Base-by-base conservation (phyloP, 1,140 invertebrate species). In the Tetramorium alpestre region DNA sequence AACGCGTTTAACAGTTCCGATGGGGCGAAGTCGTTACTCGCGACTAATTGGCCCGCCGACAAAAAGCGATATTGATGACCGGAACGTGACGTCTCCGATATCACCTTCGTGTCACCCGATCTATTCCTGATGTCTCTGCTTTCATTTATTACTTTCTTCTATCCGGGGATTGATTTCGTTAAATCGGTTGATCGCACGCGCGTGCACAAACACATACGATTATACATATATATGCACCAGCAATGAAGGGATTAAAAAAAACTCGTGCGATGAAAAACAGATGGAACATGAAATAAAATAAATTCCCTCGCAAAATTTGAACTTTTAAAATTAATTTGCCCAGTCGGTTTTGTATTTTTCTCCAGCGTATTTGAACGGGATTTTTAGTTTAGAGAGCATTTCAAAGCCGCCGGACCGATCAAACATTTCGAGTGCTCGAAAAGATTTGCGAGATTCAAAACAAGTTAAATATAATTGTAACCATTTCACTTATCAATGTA, bases 21-120 rank as follows among this genome's bases (percentile, higher is more conserved):
- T 62, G 82, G 49, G 16, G n/a, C 33, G 56, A 89, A 56, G 76
- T 89, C 84, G 70, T 89, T 77, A 81, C 76, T 77, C 70, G 62
- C 88, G 75, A 77, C 89, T 90, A 90, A 90, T 90, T 90, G 89
- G 81, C 78, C 25, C 64, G 70, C 41, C 51, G 81, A 90, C 58
- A 88, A 88, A 90, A 58, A 87, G 11, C 51, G 67, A 49, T 62
- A 69, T 76, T 73, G 75, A 87, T 87, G 77, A 89, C 65, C 78
- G 65, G 41, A 64, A 84, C 60, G 82, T 80, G 82, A 62, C 54
- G 51, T 47, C 56, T 47, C 13, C 18, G n/a, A 16, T 64, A 28
- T 44, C 64, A 22, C 62, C 22, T n/a, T 56, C 22, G 47, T 51
- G 33, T 67, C n/a, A 11, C 16, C 51, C 49, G 22, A 56, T 44